These are phyloP conservation scores for Pollenia griseotomentosa DNA, from an alignment of 2,888 invertebrate genomes.

Conservation along the genomic window DNA sequence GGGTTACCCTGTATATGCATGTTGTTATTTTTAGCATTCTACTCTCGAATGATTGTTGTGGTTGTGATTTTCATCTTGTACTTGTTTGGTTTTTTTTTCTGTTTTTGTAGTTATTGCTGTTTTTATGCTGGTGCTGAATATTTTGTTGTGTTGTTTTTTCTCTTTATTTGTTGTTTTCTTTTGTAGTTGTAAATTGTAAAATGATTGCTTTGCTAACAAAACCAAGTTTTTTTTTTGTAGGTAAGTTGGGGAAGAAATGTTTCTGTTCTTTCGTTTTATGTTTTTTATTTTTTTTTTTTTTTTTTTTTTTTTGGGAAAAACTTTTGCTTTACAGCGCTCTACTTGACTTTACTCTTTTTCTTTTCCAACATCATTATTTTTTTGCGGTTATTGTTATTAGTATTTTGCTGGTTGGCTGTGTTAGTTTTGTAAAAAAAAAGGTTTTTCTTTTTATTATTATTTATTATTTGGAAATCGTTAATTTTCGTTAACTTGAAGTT, in stretches of 20 bases:
- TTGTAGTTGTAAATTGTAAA: slow-evolving; percentile 64
- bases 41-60: slow-evolving; percentile 48
- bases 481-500: slow-evolving; percentile 53
- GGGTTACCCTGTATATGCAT: neutral
- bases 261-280: slow-evolving; percentile 4
- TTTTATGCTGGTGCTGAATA: neutral
- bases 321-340: slow-evolving; percentile 6
- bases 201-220: slow-evolving; percentile 72
- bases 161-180: slow-evolving; percentile 27
- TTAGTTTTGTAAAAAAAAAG: neutral
- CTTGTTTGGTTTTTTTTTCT: slow-evolving; percentile 7
- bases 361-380: slow-evolving; percentile 34
- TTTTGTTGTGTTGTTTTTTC: slow-evolving; percentile 17
- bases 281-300: slow-evolving; percentile 23
- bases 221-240: slow-evolving; percentile 24
- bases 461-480: slow-evolving; percentile 67
- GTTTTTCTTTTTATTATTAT: neutral
- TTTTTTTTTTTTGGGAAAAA: slow-evolving; percentile 28
- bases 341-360: neutral
- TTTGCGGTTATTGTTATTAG: slow-evolving; percentile 24
- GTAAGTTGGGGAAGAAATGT: neutral
- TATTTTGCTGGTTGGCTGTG: neutral
- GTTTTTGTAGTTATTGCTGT: slow-evolving; percentile 8
- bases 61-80: slow-evolving; percentile 54
- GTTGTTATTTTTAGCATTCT: slow-evolving; percentile 12